phyloP scores from a whole-genome alignment of 2,888 invertebrate species.

The Ypsolopha scabrella region DNA sequence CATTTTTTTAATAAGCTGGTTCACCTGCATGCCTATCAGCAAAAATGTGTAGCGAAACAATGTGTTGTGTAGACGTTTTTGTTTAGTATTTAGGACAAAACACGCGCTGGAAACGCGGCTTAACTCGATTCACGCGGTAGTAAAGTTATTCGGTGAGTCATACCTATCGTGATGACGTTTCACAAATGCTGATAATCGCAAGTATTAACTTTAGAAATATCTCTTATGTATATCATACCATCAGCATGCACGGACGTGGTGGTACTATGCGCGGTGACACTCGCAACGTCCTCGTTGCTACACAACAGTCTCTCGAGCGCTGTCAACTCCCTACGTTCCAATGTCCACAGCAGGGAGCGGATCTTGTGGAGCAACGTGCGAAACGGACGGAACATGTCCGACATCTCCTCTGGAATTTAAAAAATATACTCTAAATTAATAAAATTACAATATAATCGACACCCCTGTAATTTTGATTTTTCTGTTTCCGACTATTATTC shows the following conservation, averaged over 20 bases:
- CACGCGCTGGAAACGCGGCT: too few relatives aligned
- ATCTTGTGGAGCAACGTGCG: conserved; percentile 91
- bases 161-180: background rate
- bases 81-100: too few relatives aligned
- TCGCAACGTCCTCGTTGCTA: conserved; percentile 84
- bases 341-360: conserved; percentile 89
- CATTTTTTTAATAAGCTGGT: too few relatives aligned
- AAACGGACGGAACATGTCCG: conserved; percentile 97
- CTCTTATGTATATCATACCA: background rate
- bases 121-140: too few relatives aligned
- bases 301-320: conserved; percentile 91
- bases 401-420: conserved; percentile 76
- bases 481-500: too few relatives aligned
- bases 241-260: background rate
- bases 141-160: background rate
- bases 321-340: conserved; percentile 86
- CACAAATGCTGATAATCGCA: background rate
- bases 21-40: too few relatives aligned
- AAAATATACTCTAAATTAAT: background rate
- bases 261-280: conserved; percentile 22
- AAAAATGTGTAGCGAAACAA: too few relatives aligned
- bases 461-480: too few relatives aligned
- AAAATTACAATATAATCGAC: too few relatives aligned
- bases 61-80: too few relatives aligned
- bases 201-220: background rate